A percentile compares a stretch with the other conserved stretches of the same genome.
phyloP scores from a whole-genome alignment of 2,888 invertebrate species.

The Drosophila cognata region DNA sequence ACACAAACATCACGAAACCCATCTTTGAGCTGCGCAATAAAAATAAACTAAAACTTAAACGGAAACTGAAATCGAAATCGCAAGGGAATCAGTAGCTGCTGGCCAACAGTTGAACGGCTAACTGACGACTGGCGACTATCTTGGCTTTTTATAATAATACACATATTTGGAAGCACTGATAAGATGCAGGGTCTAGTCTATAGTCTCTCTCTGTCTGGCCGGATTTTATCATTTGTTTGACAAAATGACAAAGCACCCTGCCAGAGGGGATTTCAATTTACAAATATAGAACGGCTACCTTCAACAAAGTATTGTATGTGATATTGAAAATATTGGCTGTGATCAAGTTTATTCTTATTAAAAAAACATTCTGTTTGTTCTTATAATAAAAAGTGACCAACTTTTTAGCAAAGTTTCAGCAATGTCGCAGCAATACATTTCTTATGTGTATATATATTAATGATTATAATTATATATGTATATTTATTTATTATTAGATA shows the following conservation, averaged over 20 bases:
- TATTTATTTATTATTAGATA: background rate
- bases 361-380: background rate
- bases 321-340: background rate
- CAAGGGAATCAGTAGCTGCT: background rate
- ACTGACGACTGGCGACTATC: background rate
- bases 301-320: background rate
- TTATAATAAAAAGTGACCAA: background rate
- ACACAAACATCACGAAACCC: conserved; percentile 54
- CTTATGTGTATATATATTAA: background rate
- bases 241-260: conserved; percentile 1
- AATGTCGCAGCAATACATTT: background rate
- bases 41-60: background rate
- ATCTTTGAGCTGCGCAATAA: conserved; percentile 29
- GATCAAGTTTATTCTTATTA: background rate
- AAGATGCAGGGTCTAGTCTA: conserved; percentile 2
- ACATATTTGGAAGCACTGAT: conserved; percentile 8
- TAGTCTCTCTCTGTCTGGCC: accelerated
- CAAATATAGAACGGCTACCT: background rate
- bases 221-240: conserved; percentile 13
- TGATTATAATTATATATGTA: background rate
- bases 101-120: background rate
- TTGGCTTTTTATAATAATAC: background rate
- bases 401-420: background rate
- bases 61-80: background rate
- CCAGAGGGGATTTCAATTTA: background rate